Conservation (phyloP, 2,113 vertebrate species). For the Quiscalus mexicanus region DNA sequence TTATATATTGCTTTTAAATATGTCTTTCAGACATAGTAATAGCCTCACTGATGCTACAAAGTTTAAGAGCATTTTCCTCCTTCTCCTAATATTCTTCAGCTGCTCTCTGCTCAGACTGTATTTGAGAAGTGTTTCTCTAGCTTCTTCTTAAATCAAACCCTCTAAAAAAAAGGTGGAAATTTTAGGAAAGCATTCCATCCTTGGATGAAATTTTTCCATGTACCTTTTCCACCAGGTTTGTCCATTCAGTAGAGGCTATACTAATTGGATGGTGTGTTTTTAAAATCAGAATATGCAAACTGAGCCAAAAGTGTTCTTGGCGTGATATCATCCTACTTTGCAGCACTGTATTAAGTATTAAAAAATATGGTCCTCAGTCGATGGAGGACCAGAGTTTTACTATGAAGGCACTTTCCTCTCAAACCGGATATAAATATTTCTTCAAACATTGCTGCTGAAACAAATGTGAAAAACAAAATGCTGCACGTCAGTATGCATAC, state of each 20-base stretch:
- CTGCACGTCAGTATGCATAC: neutral
- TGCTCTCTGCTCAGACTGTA: neutral
- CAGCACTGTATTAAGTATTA: neutral
- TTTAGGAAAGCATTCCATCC: neutral
- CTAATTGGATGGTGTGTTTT: neutral
- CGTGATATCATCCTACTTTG: neutral
- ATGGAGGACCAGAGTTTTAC: neutral
- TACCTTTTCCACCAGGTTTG: neutral
- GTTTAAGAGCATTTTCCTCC: neutral
- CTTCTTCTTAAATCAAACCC: neutral
- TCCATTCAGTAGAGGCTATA: neutral
- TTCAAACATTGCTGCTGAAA: neutral
- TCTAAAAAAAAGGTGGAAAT: neutral
- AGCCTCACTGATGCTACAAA: neutral
- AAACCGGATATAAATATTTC: neutral
- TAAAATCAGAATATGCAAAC: neutral
- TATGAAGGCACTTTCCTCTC: neutral
- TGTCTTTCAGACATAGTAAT: neutral
- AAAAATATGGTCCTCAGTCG: neutral
- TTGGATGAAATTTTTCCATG: neutral
- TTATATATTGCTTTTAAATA: slow-evolving; percentile 20
- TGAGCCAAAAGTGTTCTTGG: neutral
- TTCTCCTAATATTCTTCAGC: neutral
- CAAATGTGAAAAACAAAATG: neutral
- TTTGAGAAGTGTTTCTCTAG: neutral